Conservation (phyloP, 2,888 invertebrate genomes). For the Nomada goodeniana region DNA sequence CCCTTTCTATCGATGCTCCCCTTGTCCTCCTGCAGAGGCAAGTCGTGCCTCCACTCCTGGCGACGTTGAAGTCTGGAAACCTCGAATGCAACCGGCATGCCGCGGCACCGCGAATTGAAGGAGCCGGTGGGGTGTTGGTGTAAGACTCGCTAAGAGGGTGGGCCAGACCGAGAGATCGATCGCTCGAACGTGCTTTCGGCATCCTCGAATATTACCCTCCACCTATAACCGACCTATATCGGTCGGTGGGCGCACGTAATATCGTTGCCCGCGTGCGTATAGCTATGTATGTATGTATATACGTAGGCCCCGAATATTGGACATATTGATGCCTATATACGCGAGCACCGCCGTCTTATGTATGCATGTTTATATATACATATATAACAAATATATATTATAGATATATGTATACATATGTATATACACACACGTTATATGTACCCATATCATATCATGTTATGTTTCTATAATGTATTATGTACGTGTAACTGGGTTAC, state of each 20-base stretch:
- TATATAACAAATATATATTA: too few relatives aligned
- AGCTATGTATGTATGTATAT: slow-evolving; percentile 49
- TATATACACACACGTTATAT: background rate
- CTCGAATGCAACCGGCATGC: slow-evolving; percentile 66
- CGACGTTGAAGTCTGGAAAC: slow-evolving; percentile 62
- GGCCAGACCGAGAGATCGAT: slow-evolving; percentile 63
- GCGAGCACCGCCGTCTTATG: background rate
- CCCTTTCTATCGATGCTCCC: slow-evolving; percentile 12
- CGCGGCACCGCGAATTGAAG: slow-evolving; percentile 58
- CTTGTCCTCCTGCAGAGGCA: slow-evolving; percentile 38
- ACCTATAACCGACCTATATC: slow-evolving; percentile 66
- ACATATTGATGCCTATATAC: slow-evolving; percentile 52
- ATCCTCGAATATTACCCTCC: slow-evolving; percentile 73
- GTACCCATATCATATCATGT: slow-evolving; percentile 1
- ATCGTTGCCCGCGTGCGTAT: slow-evolving; percentile 53
- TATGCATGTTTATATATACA: background rate
- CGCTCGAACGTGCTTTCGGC: slow-evolving; percentile 74
- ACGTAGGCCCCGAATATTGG: slow-evolving; percentile 48
- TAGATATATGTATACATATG: background rate
- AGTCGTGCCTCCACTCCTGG: slow-evolving; percentile 56
- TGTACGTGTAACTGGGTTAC: slow-evolving; percentile 39
- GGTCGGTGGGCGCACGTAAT: slow-evolving; percentile 56
- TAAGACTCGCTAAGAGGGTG: slow-evolving; percentile 56
- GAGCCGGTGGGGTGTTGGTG: slow-evolving; percentile 46
- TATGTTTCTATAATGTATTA: slow-evolving; percentile 3